Conservation (phyloP, 2,797 vertebrate genomes). For the Diglossa cyanea region DNA sequence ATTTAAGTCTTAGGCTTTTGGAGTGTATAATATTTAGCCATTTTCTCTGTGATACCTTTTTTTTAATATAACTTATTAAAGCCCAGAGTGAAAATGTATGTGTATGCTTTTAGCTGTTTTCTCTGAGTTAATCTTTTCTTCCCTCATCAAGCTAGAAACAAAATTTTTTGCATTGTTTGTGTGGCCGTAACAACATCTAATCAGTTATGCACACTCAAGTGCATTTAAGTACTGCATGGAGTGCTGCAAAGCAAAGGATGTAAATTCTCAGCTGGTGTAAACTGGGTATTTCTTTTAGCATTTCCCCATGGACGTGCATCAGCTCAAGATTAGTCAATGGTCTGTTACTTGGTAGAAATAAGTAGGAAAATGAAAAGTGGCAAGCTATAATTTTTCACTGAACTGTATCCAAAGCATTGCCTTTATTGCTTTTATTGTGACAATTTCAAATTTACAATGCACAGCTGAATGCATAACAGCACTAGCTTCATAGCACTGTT, state of each 20-base stretch:
- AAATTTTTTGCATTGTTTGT: neutral
- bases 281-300: neutral
- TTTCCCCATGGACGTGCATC: neutral
- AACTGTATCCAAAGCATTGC: neutral
- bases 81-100: neutral
- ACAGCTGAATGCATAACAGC: neutral
- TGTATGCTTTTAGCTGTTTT: neutral
- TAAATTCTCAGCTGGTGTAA: neutral
- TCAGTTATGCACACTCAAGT: neutral
- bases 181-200: neutral
- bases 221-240: neutral
- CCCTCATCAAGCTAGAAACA: neutral
- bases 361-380: conserved; percentile 9
- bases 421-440: conserved; percentile 36
- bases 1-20: neutral
- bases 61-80: neutral
- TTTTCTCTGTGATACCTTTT: neutral
- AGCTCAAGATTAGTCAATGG: neutral
- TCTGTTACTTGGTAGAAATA: conserved; percentile 38
- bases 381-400: conserved; percentile 35
- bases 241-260: neutral
- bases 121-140: neutral
- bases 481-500: neutral
- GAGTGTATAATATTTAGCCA: neutral
- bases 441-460: conserved; percentile 15